Evolutionary conservation across 2,888 invertebrate genomes (phyloP).

Genomic region (Halictus ligatus): DNA sequence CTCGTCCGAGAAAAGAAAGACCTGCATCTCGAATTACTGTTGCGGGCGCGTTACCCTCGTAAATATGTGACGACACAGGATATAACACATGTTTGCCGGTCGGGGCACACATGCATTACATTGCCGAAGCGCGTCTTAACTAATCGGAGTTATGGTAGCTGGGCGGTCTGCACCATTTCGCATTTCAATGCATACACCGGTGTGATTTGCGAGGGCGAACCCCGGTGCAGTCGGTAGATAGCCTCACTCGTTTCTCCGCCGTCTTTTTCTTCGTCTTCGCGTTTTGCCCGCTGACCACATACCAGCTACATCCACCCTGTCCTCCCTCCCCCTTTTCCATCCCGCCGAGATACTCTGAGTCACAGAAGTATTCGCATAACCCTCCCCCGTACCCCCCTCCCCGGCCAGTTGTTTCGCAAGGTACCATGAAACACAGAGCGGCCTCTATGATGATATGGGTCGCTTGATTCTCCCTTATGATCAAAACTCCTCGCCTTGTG

Average conservation of each 20-base stretch:
- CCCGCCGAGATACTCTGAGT: slow-evolving; percentile 10
- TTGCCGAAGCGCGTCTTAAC: slow-evolving; percentile 74
- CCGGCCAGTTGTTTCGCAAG: not conserved
- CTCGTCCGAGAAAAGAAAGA: slow-evolving; percentile 32
- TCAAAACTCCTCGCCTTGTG: not conserved
- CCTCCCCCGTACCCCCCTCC: not conserved
- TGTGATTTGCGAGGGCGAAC: slow-evolving; percentile 73
- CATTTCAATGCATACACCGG: slow-evolving; percentile 73
- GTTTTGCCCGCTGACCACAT: slow-evolving; percentile 51
- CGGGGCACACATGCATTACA: slow-evolving; percentile 68
- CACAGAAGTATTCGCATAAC: not conserved
- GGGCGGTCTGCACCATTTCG: slow-evolving; percentile 69
- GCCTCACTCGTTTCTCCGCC: slow-evolving; percentile 46
- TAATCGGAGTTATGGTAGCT: slow-evolving; percentile 75
- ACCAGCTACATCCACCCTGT: slow-evolving; percentile 41
- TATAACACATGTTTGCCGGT: slow-evolving; percentile 64
- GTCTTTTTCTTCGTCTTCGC: slow-evolving; percentile 40
- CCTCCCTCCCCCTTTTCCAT: not conserved
- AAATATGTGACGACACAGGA: slow-evolving; percentile 68
- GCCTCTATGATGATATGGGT: not conserved
- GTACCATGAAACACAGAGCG: not conserved
- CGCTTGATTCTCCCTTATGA: not conserved
- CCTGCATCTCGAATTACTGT: slow-evolving; percentile 63
- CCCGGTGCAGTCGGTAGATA: slow-evolving; percentile 62
- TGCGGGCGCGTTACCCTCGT: slow-evolving; percentile 63